Percentiles rank a stretch among this genome's conserved stretches.
Evolutionary conservation across 2,113 vertebrate genomes (phyloP).

Genomic region (Amblyopsis rosae): DNA sequence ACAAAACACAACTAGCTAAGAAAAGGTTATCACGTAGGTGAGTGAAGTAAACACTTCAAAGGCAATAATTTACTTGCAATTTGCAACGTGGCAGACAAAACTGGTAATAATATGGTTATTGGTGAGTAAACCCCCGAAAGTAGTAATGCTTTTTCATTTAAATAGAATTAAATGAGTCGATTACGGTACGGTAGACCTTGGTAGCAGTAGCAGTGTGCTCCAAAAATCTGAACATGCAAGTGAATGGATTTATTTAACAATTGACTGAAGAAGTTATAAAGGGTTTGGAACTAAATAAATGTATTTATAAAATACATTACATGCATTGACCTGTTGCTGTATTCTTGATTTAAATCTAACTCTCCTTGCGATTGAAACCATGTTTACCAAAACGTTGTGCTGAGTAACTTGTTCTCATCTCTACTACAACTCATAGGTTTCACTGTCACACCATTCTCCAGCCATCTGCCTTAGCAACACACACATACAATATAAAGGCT

Average conservation of each 20-base stretch:
- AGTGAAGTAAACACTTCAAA: constrained; percentile 11
- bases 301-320: too few species aligned
- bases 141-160: neutral
- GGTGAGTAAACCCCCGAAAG: neutral
- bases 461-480: too few species aligned
- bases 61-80: fast-evolving
- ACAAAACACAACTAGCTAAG: neutral
- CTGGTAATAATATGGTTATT: neutral
- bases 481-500: too few species aligned
- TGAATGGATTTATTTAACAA: neutral
- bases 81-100: neutral
- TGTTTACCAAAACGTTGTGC: too few species aligned
- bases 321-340: too few species aligned
- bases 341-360: too few species aligned
- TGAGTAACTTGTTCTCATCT: too few species aligned
- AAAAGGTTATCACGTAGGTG: constrained; percentile 52
- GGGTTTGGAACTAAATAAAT: neutral
- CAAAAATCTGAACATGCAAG: neutral
- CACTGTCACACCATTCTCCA: too few species aligned
- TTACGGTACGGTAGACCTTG: neutral
- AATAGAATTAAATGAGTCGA: neutral
- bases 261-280: neutral
- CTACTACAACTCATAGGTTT: too few species aligned
- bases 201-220: neutral
- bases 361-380: too few species aligned